Percentiles rank a stretch among this genome's conserved stretches.
Evolutionary conservation across 2,797 vertebrate species (phyloP).

Genomic region (Pipistrellus nathusii): DNA sequence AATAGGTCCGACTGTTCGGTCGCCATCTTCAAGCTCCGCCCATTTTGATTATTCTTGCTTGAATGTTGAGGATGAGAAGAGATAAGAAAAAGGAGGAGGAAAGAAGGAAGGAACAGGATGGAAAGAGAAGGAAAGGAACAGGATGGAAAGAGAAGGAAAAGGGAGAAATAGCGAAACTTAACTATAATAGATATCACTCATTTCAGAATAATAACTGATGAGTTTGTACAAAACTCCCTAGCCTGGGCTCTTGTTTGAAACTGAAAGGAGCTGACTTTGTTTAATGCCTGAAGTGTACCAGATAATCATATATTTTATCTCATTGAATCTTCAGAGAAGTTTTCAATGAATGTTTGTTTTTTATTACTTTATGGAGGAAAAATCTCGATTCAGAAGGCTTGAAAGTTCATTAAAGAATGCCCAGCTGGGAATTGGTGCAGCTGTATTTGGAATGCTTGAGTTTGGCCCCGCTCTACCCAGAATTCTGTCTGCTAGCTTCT

Average conservation of each 20-base stretch:
- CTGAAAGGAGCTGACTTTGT: neutral
- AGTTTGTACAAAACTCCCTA: neutral
- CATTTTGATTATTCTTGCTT: neutral
- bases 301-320: neutral
- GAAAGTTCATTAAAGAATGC: neutral
- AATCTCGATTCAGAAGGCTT: neutral
- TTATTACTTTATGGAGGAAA: neutral
- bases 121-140: neutral
- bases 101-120: neutral
- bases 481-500: neutral
- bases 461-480: neutral
- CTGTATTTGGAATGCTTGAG: neutral
- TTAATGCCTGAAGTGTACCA: neutral
- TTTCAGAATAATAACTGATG: neutral
- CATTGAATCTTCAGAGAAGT: neutral
- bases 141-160: neutral
- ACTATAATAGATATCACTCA: neutral
- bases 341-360: neutral
- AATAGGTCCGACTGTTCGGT: too few relatives aligned
- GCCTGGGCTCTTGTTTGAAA: neutral
- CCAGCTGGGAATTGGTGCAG: neutral
- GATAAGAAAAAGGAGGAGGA: neutral
- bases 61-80: neutral
- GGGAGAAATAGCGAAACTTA: neutral
- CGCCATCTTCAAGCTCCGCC: too few relatives aligned